Base-by-base conservation (phyloP, 2,113 vertebrate genomes). In the Lophotis ruficrista region DNA sequence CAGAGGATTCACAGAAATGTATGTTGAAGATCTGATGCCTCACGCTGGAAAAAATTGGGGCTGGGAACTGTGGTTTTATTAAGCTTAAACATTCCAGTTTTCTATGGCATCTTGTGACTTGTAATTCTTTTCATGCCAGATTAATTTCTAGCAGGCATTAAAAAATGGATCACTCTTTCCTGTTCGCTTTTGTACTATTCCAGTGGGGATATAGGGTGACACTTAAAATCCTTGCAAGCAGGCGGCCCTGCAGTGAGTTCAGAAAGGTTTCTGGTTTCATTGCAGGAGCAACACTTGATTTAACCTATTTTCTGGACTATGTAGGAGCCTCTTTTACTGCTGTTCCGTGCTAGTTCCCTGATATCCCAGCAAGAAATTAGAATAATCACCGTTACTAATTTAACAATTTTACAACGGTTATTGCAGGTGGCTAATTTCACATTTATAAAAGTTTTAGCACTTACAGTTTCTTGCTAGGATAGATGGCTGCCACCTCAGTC, bases 111-210 rank as follows among this genome's bases (percentile, higher is more conserved):
- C 81, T 89, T 84, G 48, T 91, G 92, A 83, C 43, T 91, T 92
- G 41, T 79, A 70, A 84, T 94, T 86, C 76, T 65, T 85, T 58
- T 91, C 54, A 68, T 79, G 61, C 53, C 81, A 82, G 81, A 77
- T 94, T 87, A 93, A 77, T 77, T 89, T 95, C 90, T 96, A 93
- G 50, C 83, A 92, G 73, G 53, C 83, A 93, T 94, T 96, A 89
- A 97, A 92, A 96, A 89, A 65, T 79, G 24, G 56, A 92, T 92
- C 47, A 8, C 30, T 92, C 48, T 77, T 94, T 90, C 81, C 89
- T 92, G 45, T 83, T 93, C 1, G 1, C 62, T 91, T 87, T 93
- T 92, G 83, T 89, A 43, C 56, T 96, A 30, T 93, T 96, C 69
- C 86, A 85, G 60, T 47, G 89, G 77, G 81, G 61, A 89, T 93